Evolutionary conservation across 1,140 invertebrate species (phyloP), one percentile per base, ranked within the genome.

Genomic region (Steinernema khuongi): DNA sequence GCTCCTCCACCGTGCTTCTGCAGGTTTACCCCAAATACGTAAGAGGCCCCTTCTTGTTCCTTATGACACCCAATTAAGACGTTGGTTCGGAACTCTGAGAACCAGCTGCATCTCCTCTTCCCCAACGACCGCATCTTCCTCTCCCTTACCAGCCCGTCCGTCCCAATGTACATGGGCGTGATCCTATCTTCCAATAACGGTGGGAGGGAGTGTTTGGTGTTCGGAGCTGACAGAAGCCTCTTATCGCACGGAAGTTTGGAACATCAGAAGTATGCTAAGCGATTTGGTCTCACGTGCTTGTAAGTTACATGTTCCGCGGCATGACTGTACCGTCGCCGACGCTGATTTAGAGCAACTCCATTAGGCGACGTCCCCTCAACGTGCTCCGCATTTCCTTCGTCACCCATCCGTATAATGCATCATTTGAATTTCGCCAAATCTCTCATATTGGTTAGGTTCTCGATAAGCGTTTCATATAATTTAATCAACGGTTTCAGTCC

Each of bases 151-250:
- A 60, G 50, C 26, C 50, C 50, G 4, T n/a, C 50, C 11, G 26
- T 60, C 14, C 50, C 50, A 11, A 60, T 60, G 50, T 60, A 60
- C 50, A 26, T 60, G 50, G 50, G 50, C 19, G 50, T 60, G 50
- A 60, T 60, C 4, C 14, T 60, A 22, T 60, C 50, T 26, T 22
- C 22, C 4, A 14, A 22, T 4, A 60, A 22, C 11, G 50, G 50
- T 26, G 50, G 50, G 50, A 14, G 22, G 11, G 50, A 60, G 26
- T 60, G 50, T 22, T n/a, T 60, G 19, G 50, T 60, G 4, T 60
- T 60, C 50, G 50, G 50, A 60, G 19, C 50, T 11, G 50, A 60
- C 50, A 11, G 50, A 60, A 60, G 50, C 19, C 50, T 60, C 50
- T 26, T 60, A 22, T 26, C 50, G 4, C 50, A 60, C 22, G 50